Conservation (phyloP, 2,888 invertebrate species). For the Sesia bembeciformis region DNA sequence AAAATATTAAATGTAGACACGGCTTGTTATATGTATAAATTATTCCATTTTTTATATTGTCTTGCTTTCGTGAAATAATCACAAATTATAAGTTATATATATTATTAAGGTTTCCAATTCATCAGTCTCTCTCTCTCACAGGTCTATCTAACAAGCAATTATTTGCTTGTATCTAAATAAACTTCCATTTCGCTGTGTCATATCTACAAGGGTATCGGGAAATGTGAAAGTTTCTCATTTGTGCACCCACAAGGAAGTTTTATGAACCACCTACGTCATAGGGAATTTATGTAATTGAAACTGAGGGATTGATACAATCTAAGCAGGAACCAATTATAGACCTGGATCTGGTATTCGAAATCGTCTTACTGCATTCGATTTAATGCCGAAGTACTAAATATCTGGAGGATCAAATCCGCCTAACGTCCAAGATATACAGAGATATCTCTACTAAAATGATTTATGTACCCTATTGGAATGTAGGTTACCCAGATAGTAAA, state of each 20-base stretch:
- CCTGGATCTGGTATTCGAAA: neutral
- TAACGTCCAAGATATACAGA: neutral
- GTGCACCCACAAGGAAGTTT: neutral
- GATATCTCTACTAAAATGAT: too few species aligned
- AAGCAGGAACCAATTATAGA: neutral
- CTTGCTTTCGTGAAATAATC: too few species aligned
- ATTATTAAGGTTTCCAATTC: too few species aligned
- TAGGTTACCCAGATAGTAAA: too few species aligned
- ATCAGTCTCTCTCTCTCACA: too few species aligned
- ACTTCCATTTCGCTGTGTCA: neutral
- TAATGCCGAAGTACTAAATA: neutral
- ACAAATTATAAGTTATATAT: too few species aligned
- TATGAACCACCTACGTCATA: neutral
- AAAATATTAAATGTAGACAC: too few species aligned
- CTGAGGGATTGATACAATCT: neutral
- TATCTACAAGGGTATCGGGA: neutral
- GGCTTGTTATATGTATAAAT: too few species aligned
- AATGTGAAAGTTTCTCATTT: neutral
- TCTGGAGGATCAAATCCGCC: neutral
- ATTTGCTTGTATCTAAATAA: too few species aligned
- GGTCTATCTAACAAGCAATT: too few species aligned
- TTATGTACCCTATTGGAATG: too few species aligned
- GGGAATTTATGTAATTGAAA: neutral
- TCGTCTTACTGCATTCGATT: neutral
- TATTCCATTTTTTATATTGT: too few species aligned